phyloP scores from a whole-genome alignment of 2,113 vertebrate species.

The Odontophorus gujanensis region DNA sequence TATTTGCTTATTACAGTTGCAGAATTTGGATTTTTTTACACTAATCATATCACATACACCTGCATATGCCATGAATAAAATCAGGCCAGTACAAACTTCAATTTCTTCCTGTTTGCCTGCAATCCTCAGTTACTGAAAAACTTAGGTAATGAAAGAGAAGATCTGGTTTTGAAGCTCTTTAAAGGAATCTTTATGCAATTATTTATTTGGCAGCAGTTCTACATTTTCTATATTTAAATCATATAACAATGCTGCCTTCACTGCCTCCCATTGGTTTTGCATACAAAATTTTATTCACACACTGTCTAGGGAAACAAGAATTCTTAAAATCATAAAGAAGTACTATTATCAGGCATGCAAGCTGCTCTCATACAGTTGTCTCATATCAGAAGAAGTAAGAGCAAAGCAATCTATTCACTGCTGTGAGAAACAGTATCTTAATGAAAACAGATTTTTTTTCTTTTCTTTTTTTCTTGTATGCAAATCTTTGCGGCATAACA shows the following conservation, averaged over 20 bases:
- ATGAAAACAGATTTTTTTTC: slow-evolving; percentile 34
- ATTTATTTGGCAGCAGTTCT: background rate
- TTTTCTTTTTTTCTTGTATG: background rate
- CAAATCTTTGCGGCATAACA: slow-evolving; percentile 2
- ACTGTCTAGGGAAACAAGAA: background rate
- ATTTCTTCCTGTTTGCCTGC: background rate
- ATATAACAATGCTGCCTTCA: background rate
- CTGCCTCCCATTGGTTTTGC: background rate
- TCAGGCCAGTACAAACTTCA: background rate
- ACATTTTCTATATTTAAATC: slow-evolving; percentile 5
- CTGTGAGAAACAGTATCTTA: slow-evolving; percentile 21
- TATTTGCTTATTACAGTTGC: background rate
- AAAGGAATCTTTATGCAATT: background rate
- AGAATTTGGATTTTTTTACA: background rate
- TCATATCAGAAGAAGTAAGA: background rate
- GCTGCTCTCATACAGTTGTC: background rate
- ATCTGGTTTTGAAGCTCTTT: background rate
- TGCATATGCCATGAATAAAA: background rate
- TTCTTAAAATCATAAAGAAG: slow-evolving; percentile 25
- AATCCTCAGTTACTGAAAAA: background rate
- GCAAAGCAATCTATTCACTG: background rate
- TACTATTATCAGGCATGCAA: background rate
- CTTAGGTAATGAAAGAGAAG: background rate
- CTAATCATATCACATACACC: background rate
- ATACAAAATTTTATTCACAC: background rate